phyloP scores from a whole-genome alignment of 2,888 invertebrate genomes.

The Mylabris sibirica region DNA sequence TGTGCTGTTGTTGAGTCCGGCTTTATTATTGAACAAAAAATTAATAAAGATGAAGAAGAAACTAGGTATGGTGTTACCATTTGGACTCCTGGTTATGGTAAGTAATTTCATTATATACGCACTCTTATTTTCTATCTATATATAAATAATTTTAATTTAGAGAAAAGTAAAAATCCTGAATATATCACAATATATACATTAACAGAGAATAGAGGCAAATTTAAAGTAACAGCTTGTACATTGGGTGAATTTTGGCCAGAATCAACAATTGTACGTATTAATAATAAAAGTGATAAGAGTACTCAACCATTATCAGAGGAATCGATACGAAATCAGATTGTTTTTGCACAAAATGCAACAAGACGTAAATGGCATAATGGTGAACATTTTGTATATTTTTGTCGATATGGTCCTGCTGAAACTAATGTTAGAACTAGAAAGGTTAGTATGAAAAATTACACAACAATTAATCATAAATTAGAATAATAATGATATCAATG shows the following conservation, averaged over 20 bases:
- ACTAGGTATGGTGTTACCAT: constrained; percentile 74
- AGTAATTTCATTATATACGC: constrained; percentile 51
- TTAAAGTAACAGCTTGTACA: constrained; percentile 69
- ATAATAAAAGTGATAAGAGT: constrained; percentile 76
- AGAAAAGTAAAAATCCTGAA: constrained; percentile 78
- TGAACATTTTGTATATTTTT: constrained; percentile 75
- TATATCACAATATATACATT: constrained; percentile 75
- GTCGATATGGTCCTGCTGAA: constrained; percentile 67
- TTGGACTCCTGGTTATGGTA: constrained; percentile 77
- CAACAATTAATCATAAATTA: not conserved
- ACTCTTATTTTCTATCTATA: too few relatives aligned
- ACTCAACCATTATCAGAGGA: constrained; percentile 73
- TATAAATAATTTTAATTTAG: constrained; percentile 56
- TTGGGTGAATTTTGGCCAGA: constrained; percentile 74
- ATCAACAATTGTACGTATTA: constrained; percentile 73
- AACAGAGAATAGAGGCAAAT: constrained; percentile 63
- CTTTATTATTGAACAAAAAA: constrained; percentile 72
- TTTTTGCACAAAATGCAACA: constrained; percentile 65
- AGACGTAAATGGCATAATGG: constrained; percentile 74
- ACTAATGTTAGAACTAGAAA: constrained; percentile 66
- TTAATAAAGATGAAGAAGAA: constrained; percentile 63
- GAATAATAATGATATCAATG: not conserved
- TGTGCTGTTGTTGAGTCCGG: constrained; percentile 77
- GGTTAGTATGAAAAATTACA: constrained; percentile 61
- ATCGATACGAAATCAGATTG: constrained; percentile 73